These are phyloP conservation scores for Cottoperca gobio DNA, from an alignment of 2,797 vertebrate species.

Conservation along the genomic window DNA sequence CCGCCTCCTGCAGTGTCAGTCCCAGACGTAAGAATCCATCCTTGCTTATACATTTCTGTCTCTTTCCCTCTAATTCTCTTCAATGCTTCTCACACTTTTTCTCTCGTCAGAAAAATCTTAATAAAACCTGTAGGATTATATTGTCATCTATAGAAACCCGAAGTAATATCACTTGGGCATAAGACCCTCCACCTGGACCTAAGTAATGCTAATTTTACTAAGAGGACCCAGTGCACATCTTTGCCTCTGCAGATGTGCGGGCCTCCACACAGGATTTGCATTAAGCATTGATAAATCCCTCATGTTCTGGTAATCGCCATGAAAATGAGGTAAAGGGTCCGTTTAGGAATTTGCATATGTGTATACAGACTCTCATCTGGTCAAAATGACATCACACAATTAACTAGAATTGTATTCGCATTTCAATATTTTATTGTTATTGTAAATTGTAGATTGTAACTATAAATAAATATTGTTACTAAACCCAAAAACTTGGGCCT, in stretches of 20 bases:
- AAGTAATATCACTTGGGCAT: slow-evolving; percentile 8
- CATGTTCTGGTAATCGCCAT: slow-evolving; percentile 56
- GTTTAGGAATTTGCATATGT: slow-evolving; percentile 74
- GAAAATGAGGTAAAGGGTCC: slow-evolving; percentile 69
- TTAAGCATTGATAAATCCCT: slow-evolving; percentile 61
- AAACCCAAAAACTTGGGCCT: not conserved
- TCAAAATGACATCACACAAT: slow-evolving; percentile 26
- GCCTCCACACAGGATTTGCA: slow-evolving; percentile 72
- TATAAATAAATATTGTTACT: too few relatives aligned
- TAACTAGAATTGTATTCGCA: not conserved
- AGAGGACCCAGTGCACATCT: not conserved
- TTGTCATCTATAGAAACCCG: not conserved
- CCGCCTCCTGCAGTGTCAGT: slow-evolving; percentile 89
- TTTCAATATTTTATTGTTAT: not conserved
- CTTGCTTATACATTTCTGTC: not conserved
- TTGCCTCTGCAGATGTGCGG: slow-evolving; percentile 1
- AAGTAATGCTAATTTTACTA: not conserved
- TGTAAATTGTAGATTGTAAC: too few relatives aligned
- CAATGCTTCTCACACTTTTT: not conserved
- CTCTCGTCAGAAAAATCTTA: not conserved
- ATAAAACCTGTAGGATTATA: not conserved
- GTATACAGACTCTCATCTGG: slow-evolving; percentile 30
- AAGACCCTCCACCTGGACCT: not conserved
- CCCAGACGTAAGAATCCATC: slow-evolving; percentile 84
- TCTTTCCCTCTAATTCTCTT: not conserved